phyloP scores from a whole-genome alignment of 2,113 vertebrate genomes.

The Protobothrops flavoviridis region DNA sequence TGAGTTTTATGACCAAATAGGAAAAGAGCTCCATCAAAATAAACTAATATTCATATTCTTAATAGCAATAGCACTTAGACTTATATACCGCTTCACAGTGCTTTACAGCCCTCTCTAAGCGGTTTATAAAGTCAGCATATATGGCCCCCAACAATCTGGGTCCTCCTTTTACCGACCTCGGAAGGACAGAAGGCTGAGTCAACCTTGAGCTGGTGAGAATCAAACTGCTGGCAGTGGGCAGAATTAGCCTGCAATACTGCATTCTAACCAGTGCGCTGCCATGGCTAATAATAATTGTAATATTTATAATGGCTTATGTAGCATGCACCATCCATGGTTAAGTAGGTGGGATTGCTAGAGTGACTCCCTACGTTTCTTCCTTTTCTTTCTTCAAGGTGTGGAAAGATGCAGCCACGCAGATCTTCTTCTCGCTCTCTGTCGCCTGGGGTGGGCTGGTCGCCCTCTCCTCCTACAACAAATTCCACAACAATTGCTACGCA shows the following conservation, averaged over 20 bases:
- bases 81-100: not conserved
- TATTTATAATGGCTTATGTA: not conserved
- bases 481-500: slow-evolving; percentile 89
- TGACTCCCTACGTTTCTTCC: not conserved
- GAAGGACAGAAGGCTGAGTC: not conserved
- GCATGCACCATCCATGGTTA: not conserved
- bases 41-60: not conserved
- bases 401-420: slow-evolving; percentile 96
- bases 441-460: slow-evolving; percentile 90
- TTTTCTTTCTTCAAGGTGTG: slow-evolving; percentile 79
- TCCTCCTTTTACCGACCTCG: too few species aligned
- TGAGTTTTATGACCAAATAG: not conserved
- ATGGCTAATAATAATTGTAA: not conserved
- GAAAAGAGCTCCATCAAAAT: not conserved
- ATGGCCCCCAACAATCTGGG: not conserved
- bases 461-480: slow-evolving; percentile 92
- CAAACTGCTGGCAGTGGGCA: not conserved
- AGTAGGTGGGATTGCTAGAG: too few species aligned
- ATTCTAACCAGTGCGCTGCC: not conserved
- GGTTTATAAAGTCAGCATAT: not conserved
- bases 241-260: not conserved
- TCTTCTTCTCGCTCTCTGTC: slow-evolving; percentile 90
- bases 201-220: not conserved
- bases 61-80: too few species aligned
- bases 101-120: not conserved